Evolutionary conservation across 1,140 invertebrate species (phyloP).

Genomic region (Magallana ariakensis): DNA sequence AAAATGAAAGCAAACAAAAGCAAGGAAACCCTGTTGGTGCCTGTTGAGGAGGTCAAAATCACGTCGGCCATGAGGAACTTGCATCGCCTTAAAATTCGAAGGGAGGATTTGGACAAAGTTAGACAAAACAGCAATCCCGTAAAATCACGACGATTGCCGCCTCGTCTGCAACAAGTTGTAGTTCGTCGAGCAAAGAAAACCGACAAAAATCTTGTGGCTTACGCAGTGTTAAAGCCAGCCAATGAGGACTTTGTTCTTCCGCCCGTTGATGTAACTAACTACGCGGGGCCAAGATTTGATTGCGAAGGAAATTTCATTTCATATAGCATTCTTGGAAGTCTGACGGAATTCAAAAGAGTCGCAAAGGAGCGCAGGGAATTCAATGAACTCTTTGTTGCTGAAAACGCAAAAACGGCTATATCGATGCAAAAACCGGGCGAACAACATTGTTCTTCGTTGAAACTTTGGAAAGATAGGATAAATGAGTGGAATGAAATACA

Average conservation of each 20-base stretch:
- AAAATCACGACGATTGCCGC: background rate
- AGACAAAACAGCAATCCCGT: background rate
- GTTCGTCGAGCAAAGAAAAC: background rate
- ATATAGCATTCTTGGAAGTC: conserved; percentile 52
- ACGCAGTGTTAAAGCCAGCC: background rate
- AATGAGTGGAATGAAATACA: background rate
- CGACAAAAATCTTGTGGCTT: background rate
- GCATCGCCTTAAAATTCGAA: background rate
- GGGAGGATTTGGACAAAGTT: background rate
- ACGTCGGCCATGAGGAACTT: background rate
- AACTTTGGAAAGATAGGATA: conserved; percentile 7
- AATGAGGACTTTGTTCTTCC: background rate
- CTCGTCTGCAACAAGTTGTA: background rate
- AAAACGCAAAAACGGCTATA: background rate
- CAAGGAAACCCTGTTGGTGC: background rate
- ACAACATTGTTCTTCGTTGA: background rate
- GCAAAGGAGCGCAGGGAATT: conserved; percentile 47
- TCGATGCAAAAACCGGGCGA: background rate
- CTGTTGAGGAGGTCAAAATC: background rate
- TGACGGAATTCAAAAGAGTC: conserved; percentile 47
- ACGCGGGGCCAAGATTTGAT: conserved; percentile 53
- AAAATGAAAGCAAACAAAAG: background rate
- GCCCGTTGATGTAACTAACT: background rate
- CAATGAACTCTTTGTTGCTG: conserved; percentile 3
- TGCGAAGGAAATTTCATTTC: conserved; percentile 44